These are phyloP conservation scores for Macaca fascicularis DNA, from an alignment of 2,113 vertebrate genomes.

Conservation along the genomic window T2T-MFA8v1.1 NC_088385.1:54413501-54414000, in stretches of 20 bases:
- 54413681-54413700: not conserved
- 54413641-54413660: not conserved
- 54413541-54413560: conserved; percentile 7
- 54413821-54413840: not conserved
- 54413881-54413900: not conserved
- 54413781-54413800: not conserved
- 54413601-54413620: not conserved
- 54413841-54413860: not conserved
- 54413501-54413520: conserved; percentile 5
- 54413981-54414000: not conserved
- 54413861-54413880: conserved; percentile 4
- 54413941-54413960: conserved; percentile 8
- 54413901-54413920: conserved; percentile 7
- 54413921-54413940: conserved; percentile 5
- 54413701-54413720: conserved; percentile 13
- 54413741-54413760: not conserved
- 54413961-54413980: not conserved
- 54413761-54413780: not conserved
- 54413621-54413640: not conserved
- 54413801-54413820: not conserved
- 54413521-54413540: not conserved
- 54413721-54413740: not conserved
- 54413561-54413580: not conserved
- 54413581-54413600: not conserved
- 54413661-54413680: not conserved